Evolutionary conservation across 2,113 vertebrate genomes (phyloP).

Genomic region (Aythya baeri): DNA sequence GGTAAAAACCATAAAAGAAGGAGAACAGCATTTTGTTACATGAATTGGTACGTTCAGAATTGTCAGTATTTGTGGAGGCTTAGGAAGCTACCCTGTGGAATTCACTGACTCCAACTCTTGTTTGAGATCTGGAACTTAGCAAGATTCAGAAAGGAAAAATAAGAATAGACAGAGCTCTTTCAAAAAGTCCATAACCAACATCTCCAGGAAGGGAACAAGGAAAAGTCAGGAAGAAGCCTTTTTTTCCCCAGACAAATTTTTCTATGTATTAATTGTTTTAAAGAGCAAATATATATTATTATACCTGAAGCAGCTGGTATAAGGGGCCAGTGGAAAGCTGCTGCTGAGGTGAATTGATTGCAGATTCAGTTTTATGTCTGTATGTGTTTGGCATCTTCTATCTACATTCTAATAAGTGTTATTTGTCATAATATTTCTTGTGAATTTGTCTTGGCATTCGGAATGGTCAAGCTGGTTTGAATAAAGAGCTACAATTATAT

Average conservation of each 20-base stretch:
- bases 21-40: neutral
- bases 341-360: neutral
- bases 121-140: neutral
- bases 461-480: neutral
- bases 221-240: neutral
- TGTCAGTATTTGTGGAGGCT: neutral
- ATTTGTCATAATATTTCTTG: neutral
- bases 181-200: neutral
- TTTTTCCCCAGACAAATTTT: neutral
- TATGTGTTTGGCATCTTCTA: neutral
- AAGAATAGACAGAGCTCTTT: neutral
- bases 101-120: accelerated
- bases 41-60: accelerated
- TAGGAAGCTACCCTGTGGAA: neutral
- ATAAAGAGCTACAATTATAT: neutral
- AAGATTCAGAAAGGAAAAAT: neutral
- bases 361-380: neutral
- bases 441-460: neutral
- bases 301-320: neutral
- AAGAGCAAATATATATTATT: neutral
- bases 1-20: neutral
- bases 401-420: neutral
- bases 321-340: neutral
- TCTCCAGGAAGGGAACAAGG: neutral
- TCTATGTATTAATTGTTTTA: neutral